phyloP scores from a whole-genome alignment of 2,797 vertebrate species.

The Brachyalestes nurse region DNA sequence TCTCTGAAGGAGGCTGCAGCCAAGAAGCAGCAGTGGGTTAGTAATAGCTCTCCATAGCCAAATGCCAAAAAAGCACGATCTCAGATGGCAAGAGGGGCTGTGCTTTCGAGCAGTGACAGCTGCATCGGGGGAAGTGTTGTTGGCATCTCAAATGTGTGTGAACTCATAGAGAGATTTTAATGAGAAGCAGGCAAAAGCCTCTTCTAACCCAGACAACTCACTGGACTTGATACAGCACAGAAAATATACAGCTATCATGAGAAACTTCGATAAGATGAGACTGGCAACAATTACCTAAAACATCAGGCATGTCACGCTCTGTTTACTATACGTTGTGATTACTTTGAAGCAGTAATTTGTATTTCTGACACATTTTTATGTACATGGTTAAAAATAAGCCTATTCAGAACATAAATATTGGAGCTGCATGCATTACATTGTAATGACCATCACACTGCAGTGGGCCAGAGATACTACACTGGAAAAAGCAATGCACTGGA shows the following conservation, averaged over 20 bases:
- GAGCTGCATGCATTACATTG: background rate
- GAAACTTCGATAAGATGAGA: slow-evolving; percentile 29
- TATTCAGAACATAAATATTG: background rate
- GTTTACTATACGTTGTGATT: background rate
- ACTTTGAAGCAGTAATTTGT: background rate
- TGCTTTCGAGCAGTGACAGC: slow-evolving; percentile 55
- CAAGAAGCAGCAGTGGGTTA: slow-evolving; percentile 56
- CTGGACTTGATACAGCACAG: slow-evolving; percentile 45
- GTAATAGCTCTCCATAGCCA: slow-evolving; percentile 42
- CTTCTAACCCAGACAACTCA: slow-evolving; percentile 46
- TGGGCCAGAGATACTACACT: background rate
- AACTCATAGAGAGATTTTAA: slow-evolving; percentile 52
- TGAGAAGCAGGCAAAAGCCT: slow-evolving; percentile 49
- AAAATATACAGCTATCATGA: slow-evolving; percentile 41
- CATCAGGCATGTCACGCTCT: background rate
- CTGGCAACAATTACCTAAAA: slow-evolving; percentile 9
- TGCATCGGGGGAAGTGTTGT: slow-evolving; percentile 64
- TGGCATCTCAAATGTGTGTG: slow-evolving; percentile 56
- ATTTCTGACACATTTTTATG: background rate
- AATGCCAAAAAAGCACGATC: slow-evolving; percentile 51
- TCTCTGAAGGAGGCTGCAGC: slow-evolving; percentile 89
- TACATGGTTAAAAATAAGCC: background rate
- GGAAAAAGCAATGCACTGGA: background rate
- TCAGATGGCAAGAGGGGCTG: slow-evolving; percentile 59
- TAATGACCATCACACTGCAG: background rate